These are phyloP conservation scores for Radopholus similis DNA, from an alignment of 1,140 invertebrate species.

Conservation along the genomic window DNA sequence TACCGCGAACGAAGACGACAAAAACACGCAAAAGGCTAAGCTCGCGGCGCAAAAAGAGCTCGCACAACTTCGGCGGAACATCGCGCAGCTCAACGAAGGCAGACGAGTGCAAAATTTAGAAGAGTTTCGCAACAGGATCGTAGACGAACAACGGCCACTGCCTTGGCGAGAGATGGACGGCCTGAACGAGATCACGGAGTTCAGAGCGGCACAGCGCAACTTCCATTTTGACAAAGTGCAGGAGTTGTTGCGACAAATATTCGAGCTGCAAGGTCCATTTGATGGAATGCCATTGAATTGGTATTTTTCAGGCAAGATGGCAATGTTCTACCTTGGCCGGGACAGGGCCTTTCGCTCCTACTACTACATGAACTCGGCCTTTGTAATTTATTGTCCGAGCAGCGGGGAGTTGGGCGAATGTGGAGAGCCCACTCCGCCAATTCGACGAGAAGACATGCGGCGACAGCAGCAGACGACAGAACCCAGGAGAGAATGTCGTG, in stretches of 20 bases:
- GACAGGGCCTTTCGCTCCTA: conserved; percentile 31
- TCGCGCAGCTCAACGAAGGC: conserved; percentile 15
- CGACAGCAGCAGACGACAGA: not conserved
- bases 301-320: conserved; percentile 25
- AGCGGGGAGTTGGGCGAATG: not conserved
- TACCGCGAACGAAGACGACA: not conserved
- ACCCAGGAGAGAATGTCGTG: no score
- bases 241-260: conserved; percentile 22
- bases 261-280: conserved; percentile 13
- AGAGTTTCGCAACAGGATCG: not conserved
- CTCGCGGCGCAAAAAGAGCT: not conserved
- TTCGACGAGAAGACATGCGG: not conserved
- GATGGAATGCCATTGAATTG: not conserved
- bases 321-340: conserved; percentile 21
- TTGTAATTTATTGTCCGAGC: not conserved
- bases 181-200: conserved; percentile 12
- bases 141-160: conserved; percentile 7
- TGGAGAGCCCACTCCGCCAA: not conserved
- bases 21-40: not conserved
- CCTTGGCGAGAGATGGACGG: conserved; percentile 23
- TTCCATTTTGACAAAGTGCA: conserved; percentile 3
- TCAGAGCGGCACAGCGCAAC: conserved; percentile 20
- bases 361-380: conserved; percentile 14
- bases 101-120: conserved; percentile 3
- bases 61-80: not conserved